Evolutionary conservation across 2,888 invertebrate genomes (phyloP), one percentile per base, ranked within the genome.

Genomic region (Cistogaster globosa): DNA sequence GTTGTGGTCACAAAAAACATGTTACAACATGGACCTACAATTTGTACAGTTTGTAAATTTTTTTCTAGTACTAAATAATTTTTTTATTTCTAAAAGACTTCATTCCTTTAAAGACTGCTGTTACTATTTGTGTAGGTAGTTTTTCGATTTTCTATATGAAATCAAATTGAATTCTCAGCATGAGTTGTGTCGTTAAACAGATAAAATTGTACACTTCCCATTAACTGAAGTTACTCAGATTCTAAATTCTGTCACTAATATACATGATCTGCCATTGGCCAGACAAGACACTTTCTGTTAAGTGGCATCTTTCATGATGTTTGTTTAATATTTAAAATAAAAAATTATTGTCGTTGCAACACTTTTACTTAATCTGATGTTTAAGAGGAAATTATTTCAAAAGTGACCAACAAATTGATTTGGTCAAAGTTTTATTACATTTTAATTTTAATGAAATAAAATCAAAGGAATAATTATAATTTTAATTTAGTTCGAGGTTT

Each of bases 91-190:
- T 4, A n/a, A 16, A 63, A n/a, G 58, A 67, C 0, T 0, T 8
- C 69, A 78, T 55, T 78, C 42, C 2, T 62, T 78, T 45, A 62
- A 42, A 53, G 9, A 2, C 55, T 69, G 75, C 20, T 48, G 38
- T 53, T 20, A 38, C 26, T 26, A 16, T 67, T 62, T 83, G 74
- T 69, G 86, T 83, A 82, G 85, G 85, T 55, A 32, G 82, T 75
- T 72, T 65, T 79, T 78, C 60, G 60, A 74, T 79, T 86, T 87
- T 87, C 76, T 85, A 85, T 83, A 83, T 77, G 74, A 87, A 84
- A 87, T 86, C 84, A 86, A 84, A 88, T 88, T 87, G 75, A 87
- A 86, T 87, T 87, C 88, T 57, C 88, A 88, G 87, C 88, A 87
- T 87, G 88, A 87, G 85, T 83, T 75, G 83, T 85, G 87, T 87